phyloP scores from a whole-genome alignment of 92 coral and sea anemone species.

The Epizoanthus stellaris region DNA sequence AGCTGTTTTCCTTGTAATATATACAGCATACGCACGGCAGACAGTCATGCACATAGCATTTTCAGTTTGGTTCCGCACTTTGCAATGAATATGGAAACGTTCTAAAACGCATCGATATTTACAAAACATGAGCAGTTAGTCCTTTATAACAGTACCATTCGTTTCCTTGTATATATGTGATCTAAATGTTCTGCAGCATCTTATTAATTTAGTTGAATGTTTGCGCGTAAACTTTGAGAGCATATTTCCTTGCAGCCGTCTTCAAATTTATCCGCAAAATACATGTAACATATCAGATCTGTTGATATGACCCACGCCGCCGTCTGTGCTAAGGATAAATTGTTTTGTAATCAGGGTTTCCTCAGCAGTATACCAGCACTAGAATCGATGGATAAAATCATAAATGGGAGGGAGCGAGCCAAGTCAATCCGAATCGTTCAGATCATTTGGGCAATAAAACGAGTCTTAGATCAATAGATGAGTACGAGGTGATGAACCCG shows the following conservation, averaged over 20 bases:
- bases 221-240: constrained; percentile 20
- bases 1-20: constrained; percentile 29
- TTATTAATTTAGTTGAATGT: constrained; percentile 5
- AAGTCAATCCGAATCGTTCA: not conserved
- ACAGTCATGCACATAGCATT: not conserved
- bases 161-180: not conserved
- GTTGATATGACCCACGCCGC: constrained; percentile 16
- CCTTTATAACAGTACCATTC: not conserved
- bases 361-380: no score
- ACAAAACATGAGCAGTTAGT: constrained; percentile 17
- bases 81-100: not conserved
- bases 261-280: constrained; percentile 3
- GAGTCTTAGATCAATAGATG: not conserved
- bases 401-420: not conserved
- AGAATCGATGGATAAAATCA: not conserved
- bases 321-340: not conserved
- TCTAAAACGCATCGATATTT: constrained; percentile 23
- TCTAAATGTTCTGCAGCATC: not conserved
- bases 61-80: constrained; percentile 7
- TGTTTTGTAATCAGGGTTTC: not conserved
- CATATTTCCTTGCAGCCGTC: not conserved
- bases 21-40: no score
- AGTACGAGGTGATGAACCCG: not conserved
- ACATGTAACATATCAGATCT: not conserved
- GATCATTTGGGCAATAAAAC: not conserved